A percentile compares a stretch with the other conserved stretches of the same genome.
phyloP scores from a whole-genome alignment of 2,797 vertebrate genomes.

The Cheirogaleus major region DNA sequence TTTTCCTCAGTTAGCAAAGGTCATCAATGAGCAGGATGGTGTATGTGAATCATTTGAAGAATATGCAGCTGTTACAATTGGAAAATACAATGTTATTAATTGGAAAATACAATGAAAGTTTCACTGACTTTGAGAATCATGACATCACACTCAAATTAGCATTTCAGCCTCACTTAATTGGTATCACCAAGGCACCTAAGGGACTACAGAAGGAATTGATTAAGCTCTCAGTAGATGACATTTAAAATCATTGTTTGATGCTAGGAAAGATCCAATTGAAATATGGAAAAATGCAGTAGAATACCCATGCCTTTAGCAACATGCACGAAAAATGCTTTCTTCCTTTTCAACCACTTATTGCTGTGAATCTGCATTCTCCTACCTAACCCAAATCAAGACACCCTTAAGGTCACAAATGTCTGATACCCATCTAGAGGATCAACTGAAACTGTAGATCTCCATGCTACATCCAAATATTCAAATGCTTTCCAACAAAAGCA shows the following conservation, averaged over 20 bases:
- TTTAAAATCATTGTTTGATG: not conserved
- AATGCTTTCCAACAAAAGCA: too few species aligned
- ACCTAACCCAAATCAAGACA: not conserved
- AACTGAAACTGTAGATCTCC: not conserved
- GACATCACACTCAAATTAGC: not conserved
- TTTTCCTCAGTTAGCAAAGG: not conserved
- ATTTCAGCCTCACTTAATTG: not conserved
- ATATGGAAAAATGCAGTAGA: not conserved
- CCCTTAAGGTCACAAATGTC: not conserved
- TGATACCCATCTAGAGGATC: not conserved
- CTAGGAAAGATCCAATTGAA: not conserved
- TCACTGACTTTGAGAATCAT: not conserved
- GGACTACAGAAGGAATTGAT: not conserved
- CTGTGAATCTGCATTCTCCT: not conserved
- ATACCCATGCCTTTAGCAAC: not conserved
- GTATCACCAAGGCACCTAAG: not conserved
- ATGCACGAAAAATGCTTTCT: not conserved
- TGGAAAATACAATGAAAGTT: not conserved
- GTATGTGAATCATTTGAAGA: not conserved
- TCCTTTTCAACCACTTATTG: not conserved
- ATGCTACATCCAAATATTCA: not conserved
- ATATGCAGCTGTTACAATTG: not conserved
- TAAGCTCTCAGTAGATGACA: not conserved
- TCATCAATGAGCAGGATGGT: not conserved
- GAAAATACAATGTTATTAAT: not conserved